phyloP scores from a whole-genome alignment of 2,797 vertebrate species.

The Brachymystax lenok region DNA sequence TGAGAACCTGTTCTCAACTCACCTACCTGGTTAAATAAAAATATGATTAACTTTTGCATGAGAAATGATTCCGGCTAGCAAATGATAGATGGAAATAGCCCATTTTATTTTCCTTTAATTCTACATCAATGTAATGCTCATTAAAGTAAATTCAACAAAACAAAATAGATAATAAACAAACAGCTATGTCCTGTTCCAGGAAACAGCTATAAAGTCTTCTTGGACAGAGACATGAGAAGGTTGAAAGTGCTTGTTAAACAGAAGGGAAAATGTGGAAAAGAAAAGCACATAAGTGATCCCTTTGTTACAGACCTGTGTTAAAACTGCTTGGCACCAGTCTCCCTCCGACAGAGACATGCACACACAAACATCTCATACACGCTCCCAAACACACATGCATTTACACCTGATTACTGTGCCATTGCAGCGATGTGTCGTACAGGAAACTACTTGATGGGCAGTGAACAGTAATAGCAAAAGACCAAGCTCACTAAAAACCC shows the following conservation, averaged over 20 bases:
- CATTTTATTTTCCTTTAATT: conserved; percentile 70
- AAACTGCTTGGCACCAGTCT: conserved; percentile 73
- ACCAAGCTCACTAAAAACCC: conserved; percentile 9
- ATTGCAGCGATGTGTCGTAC: conserved; percentile 46
- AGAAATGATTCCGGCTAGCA: conserved; percentile 11
- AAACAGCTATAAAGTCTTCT: conserved; percentile 71
- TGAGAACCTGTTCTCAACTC: too few relatives aligned
- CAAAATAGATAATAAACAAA: conserved; percentile 75
- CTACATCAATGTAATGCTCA: conserved; percentile 77
- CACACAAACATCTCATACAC: neutral
- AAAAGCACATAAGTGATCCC: conserved; percentile 63
- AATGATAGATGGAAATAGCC: conserved; percentile 49
- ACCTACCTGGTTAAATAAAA: too few relatives aligned
- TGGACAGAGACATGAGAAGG: conserved; percentile 56
- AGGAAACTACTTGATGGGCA: conserved; percentile 31
- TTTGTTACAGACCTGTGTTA: conserved; percentile 67
- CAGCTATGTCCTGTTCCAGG: conserved; percentile 61
- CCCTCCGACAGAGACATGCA: conserved; percentile 13
- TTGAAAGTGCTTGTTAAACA: conserved; percentile 74
- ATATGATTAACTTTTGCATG: neutral
- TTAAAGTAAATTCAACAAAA: conserved; percentile 70
- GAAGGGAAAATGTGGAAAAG: conserved; percentile 29
- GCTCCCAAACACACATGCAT: neutral
- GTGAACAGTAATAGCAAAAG: conserved; percentile 25
- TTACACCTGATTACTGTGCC: conserved; percentile 50